These are phyloP conservation scores for Sternarchorhynchus goeldii DNA, from an alignment of 2,797 vertebrate genomes.

Conservation along the genomic window DNA sequence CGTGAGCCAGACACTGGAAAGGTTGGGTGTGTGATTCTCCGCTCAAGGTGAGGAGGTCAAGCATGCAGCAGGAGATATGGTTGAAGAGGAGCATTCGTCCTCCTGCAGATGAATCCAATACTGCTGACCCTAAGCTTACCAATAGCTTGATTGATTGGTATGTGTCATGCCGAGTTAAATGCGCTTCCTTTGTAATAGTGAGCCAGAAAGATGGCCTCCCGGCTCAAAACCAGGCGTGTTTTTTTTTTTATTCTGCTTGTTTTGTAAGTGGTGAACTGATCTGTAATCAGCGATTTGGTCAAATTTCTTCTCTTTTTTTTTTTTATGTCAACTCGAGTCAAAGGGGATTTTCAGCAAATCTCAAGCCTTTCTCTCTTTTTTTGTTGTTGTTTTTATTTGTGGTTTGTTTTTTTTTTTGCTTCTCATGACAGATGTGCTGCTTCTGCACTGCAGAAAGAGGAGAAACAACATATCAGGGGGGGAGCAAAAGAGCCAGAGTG, in stretches of 20 bases:
- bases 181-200: conserved; percentile 42
- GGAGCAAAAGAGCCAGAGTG: conserved; percentile 36
- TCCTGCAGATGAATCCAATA: conserved; percentile 47
- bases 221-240: background rate
- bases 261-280: conserved; percentile 1
- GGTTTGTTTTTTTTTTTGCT: conserved; percentile 1
- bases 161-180: conserved; percentile 31
- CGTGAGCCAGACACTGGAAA: conserved; percentile 20
- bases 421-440: conserved; percentile 34
- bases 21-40: background rate
- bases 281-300: background rate
- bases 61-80: conserved; percentile 35
- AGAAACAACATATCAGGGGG: conserved; percentile 24
- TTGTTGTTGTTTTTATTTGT: background rate
- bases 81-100: conserved; percentile 38
- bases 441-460: conserved; percentile 3
- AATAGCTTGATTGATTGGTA: conserved; percentile 46
- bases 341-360: background rate
- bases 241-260: conserved; percentile 12
- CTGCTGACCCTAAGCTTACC: conserved; percentile 42
- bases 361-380: conserved; percentile 21
- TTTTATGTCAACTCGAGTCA: background rate
- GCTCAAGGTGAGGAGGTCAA: conserved; percentile 41
- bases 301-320: background rate
- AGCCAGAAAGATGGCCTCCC: conserved; percentile 16